Conservation (phyloP, 1,140 invertebrate species). For the Armadillidium nasatum region DNA sequence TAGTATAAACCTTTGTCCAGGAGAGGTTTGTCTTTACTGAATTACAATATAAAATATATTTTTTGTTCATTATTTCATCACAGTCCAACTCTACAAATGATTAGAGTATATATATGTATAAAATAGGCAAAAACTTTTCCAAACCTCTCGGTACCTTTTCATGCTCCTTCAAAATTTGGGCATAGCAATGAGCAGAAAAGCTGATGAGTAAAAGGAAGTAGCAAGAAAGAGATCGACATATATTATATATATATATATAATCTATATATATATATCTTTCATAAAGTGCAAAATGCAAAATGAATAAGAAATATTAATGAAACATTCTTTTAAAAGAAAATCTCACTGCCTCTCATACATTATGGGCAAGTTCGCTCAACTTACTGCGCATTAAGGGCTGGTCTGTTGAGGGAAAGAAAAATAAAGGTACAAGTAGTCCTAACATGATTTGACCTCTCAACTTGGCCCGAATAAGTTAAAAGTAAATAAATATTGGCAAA, state of each 20-base stretch:
- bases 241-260: conserved; percentile 4
- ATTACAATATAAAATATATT: conserved; percentile 1
- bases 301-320: conserved; percentile 12
- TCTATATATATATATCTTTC: conserved; percentile 9
- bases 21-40: conserved; percentile 5
- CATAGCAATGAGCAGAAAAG: conserved; percentile 12
- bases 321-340: conserved; percentile 12
- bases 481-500: too few relatives aligned
- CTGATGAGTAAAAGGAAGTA: conserved; percentile 8
- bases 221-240: conserved; percentile 9
- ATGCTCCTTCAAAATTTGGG: not conserved
- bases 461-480: not conserved
- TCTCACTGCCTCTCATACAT: not conserved
- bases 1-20: conserved; percentile 12
- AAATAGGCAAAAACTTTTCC: conserved; percentile 8
- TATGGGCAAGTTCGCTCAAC: not conserved
- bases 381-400: not conserved
- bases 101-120: not conserved
- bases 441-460: conserved; percentile 4
- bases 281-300: conserved; percentile 10
- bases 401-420: conserved; percentile 7
- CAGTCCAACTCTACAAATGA: conserved; percentile 9
- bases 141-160: conserved; percentile 8
- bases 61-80: conserved; percentile 8
- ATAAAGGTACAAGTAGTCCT: conserved; percentile 4